These are phyloP conservation scores for Cercopithecus mona DNA, from an alignment of 2,113 vertebrate species.

Conservation along the genomic window DNA sequence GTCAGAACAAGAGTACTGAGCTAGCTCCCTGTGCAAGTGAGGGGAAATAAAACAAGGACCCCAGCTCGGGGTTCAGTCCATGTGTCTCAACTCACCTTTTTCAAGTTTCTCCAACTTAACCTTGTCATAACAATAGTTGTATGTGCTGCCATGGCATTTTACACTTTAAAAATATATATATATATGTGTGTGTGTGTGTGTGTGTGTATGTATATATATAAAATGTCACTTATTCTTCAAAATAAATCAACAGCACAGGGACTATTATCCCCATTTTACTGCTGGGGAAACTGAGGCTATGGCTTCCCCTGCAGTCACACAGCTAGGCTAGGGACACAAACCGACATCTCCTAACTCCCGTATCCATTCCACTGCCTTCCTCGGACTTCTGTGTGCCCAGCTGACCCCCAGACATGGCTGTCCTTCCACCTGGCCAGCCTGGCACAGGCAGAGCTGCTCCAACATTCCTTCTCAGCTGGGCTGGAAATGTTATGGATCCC, in stretches of 20 bases:
- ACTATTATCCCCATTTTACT: background rate
- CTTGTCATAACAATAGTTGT: background rate
- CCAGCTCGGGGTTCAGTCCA: background rate
- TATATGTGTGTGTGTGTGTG: fast-evolving
- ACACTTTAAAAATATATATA: background rate
- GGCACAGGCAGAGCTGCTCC: background rate
- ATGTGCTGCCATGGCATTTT: background rate
- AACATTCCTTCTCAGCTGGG: background rate
- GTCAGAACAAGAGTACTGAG: background rate
- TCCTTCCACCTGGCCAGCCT: background rate
- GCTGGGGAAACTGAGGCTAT: background rate
- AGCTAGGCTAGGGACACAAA: background rate
- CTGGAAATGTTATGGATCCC: background rate
- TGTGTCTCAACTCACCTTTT: background rate
- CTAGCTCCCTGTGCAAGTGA: background rate
- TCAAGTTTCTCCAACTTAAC: background rate
- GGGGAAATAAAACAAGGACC: background rate
- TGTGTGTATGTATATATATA: fast-evolving
- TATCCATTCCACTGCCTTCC: background rate
- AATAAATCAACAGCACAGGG: background rate
- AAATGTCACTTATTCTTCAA: background rate
- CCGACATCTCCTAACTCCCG: background rate
- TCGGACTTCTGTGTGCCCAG: fast-evolving
- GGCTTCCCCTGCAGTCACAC: background rate
- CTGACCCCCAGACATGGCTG: background rate